Evolutionary conservation across 2,797 vertebrate species (phyloP).

Genomic region (Liparis tanakae): DNA sequence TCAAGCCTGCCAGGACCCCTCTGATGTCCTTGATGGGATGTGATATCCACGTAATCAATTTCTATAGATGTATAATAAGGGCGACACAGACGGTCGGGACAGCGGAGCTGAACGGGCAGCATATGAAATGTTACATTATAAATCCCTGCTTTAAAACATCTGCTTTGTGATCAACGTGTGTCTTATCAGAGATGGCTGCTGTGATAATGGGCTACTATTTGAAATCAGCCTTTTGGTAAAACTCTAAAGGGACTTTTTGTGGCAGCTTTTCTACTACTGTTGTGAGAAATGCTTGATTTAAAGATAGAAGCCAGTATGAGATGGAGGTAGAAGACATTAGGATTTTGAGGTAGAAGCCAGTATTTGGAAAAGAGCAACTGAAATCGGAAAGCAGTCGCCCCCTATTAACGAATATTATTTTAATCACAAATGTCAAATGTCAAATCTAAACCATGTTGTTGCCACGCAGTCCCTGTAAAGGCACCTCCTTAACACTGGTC

Average conservation of each 20-base stretch:
- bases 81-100: conserved; percentile 51
- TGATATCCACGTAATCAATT: conserved; percentile 76
- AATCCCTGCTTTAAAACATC: conserved; percentile 54
- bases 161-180: conserved; percentile 54
- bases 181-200: conserved; percentile 51
- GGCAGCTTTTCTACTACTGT: conserved; percentile 15
- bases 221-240: conserved; percentile 51
- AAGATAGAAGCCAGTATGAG: not conserved
- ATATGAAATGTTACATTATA: conserved; percentile 47
- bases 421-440: conserved; percentile 26
- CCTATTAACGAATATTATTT: conserved; percentile 13
- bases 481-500: conserved; percentile 29
- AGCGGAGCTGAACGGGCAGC: conserved; percentile 47
- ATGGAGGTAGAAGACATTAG: no score
- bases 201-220: conserved; percentile 50
- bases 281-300: conserved; percentile 26
- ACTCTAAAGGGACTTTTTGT: conserved; percentile 42
- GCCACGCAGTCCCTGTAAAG: conserved; percentile 34
- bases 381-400: not conserved
- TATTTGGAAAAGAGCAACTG: conserved; percentile 8
- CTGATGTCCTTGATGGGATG: conserved; percentile 74
- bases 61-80: conserved; percentile 59
- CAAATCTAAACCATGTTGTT: conserved; percentile 28
- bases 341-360: not conserved
- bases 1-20: conserved; percentile 51